Evolutionary conservation across 2,797 vertebrate species (phyloP).

Genomic region (Echeneis naucrates): DNA sequence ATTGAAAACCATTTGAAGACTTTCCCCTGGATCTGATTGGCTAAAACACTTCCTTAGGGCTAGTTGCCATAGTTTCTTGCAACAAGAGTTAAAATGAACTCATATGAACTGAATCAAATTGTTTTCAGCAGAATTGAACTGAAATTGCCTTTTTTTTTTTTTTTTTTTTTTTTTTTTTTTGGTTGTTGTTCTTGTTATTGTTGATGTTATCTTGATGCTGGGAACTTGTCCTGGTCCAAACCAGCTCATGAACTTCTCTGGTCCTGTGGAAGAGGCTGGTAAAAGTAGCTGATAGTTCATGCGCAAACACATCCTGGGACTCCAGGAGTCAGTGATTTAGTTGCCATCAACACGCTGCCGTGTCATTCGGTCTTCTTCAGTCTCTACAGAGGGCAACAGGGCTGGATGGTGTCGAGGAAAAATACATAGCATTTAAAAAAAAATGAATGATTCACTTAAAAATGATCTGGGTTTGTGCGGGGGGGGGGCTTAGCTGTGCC

Average conservation of each 20-base stretch:
- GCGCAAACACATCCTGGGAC: constrained; percentile 57
- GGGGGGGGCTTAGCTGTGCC: constrained; percentile 48
- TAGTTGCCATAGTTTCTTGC: constrained; percentile 77
- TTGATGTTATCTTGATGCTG: constrained; percentile 55
- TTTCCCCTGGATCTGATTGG: constrained; percentile 74
- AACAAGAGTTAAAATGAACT: constrained; percentile 72
- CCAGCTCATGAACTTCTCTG: constrained; percentile 42
- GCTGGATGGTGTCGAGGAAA: constrained; percentile 22
- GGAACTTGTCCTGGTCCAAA: constrained; percentile 41
- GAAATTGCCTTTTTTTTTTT: constrained; percentile 66
- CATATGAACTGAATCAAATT: constrained; percentile 63
- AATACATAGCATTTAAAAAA: constrained; percentile 65
- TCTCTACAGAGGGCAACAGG: constrained; percentile 33
- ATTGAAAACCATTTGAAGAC: constrained; percentile 62
- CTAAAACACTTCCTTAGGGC: constrained; percentile 74
- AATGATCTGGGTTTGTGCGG: not conserved
- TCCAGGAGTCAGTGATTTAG: constrained; percentile 61
- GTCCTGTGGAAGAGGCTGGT: constrained; percentile 55
- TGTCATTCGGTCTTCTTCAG: constrained; percentile 58
- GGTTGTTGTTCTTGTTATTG: constrained; percentile 41
- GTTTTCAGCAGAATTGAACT: constrained; percentile 69
- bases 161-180: too few species aligned
- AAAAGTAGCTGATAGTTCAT: constrained; percentile 70
- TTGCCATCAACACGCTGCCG: constrained; percentile 56
- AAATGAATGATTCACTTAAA: constrained; percentile 46